A percentile compares a stretch with the other conserved stretches of the same genome.
Evolutionary conservation across 30 jellyfish, hydroid and myxozoan species (phyloP).

Genomic region (Nemopilema nomurai): DNA sequence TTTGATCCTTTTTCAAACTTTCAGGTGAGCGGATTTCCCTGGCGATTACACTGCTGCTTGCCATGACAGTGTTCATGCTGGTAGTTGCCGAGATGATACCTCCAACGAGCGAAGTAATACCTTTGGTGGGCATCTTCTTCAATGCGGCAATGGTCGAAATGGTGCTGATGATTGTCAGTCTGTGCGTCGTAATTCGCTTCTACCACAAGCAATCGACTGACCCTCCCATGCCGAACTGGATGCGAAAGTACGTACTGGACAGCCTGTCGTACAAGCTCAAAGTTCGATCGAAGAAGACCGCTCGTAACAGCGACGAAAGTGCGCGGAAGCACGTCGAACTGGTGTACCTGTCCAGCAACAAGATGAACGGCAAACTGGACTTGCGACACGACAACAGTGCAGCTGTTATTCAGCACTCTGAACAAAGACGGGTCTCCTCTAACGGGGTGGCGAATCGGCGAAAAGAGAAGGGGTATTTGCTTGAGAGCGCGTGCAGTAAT

Average conservation of each 20-base stretch:
- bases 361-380: conserved; percentile 15
- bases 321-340: conserved; percentile 35
- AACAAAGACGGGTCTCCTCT: not conserved
- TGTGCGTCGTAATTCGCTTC: conserved; percentile 47
- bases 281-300: conserved; percentile 24
- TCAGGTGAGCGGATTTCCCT: conserved; percentile 74
- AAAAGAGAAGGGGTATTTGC: conserved; percentile 5
- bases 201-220: conserved; percentile 71
- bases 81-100: conserved; percentile 86
- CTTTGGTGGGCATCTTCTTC: conserved; percentile 77
- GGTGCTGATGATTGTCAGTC: conserved; percentile 72
- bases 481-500: conserved; percentile 11
- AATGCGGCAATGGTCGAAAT: conserved; percentile 79
- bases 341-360: conserved; percentile 29
- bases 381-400: conserved; percentile 4
- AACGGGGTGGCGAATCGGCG: conserved; percentile 47
- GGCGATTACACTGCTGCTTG: conserved; percentile 77
- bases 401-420: not conserved
- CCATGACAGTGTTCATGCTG: conserved; percentile 84
- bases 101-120: conserved; percentile 72
- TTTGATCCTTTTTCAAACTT: not conserved
- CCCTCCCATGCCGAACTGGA: conserved; percentile 77
- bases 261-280: conserved; percentile 52
- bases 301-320: not conserved
- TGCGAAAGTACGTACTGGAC: conserved; percentile 61